These are phyloP conservation scores for Lucilia sericata DNA, from an alignment of 1,140 invertebrate genomes.

Conservation along the genomic window DNA sequence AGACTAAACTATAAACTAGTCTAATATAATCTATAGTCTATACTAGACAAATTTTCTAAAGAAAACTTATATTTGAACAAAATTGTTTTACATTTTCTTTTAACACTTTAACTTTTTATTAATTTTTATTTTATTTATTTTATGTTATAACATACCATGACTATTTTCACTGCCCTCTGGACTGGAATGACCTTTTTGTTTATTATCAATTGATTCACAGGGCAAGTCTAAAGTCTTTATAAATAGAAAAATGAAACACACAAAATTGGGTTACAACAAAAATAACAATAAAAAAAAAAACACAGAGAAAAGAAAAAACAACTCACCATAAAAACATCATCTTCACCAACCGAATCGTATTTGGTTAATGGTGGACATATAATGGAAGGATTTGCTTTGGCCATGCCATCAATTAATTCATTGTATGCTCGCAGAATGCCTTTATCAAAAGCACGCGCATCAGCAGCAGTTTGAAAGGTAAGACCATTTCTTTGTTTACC, in stretches of 20 bases:
- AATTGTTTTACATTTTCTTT: too few species aligned
- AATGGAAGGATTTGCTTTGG: slow-evolving; percentile 67
- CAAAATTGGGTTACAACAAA: slow-evolving; percentile 31
- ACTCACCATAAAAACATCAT: slow-evolving; percentile 87
- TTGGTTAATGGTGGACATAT: slow-evolving; percentile 69
- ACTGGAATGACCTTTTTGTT: slow-evolving; percentile 69
- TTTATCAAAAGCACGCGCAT: slow-evolving; percentile 94
- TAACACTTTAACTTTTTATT: background rate
- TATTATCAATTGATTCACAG: slow-evolving; percentile 74
- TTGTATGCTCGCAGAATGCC: slow-evolving; percentile 90
- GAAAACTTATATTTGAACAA: too few species aligned
- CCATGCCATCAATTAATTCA: slow-evolving; percentile 86
- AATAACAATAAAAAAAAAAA: background rate
- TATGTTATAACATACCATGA: slow-evolving; percentile 59
- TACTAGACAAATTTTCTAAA: too few species aligned
- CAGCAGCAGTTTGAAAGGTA: slow-evolving; percentile 93
- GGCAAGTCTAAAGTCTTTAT: slow-evolving; percentile 83
- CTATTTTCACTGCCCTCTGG: slow-evolving; percentile 68
- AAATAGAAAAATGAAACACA: slow-evolving; percentile 9
- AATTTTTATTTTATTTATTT: background rate
- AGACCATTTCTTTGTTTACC: slow-evolving; percentile 95
- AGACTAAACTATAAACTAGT: too few species aligned
- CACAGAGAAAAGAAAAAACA: background rate
- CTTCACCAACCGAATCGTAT: slow-evolving; percentile 80
- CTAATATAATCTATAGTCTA: too few species aligned